These are phyloP conservation scores for Holacanthella duospinosa DNA, from an alignment of 2,888 invertebrate genomes.

Conservation along the genomic window DNA sequence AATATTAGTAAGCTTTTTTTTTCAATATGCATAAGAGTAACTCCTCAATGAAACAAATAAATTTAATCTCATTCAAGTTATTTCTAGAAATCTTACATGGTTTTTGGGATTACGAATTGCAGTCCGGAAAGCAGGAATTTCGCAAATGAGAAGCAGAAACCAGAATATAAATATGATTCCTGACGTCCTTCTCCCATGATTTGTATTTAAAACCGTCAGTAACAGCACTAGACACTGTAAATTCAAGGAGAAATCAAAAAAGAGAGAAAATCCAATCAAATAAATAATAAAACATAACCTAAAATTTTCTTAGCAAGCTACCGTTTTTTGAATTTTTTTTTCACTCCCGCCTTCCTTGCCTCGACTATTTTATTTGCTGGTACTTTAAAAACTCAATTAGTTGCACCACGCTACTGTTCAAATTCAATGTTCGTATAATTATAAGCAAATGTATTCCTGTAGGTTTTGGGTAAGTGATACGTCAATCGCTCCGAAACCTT, in stretches of 20 bases:
- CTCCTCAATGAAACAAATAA: too few relatives aligned
- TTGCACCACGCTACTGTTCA: too few relatives aligned
- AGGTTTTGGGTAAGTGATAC: too few relatives aligned
- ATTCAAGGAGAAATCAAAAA: constrained; percentile 40
- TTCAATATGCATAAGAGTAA: background rate
- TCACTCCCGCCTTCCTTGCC: too few relatives aligned
- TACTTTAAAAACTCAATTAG: too few relatives aligned
- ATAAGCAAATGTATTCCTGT: too few relatives aligned
- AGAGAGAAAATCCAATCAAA: background rate
- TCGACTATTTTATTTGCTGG: too few relatives aligned
- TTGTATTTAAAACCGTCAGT: constrained; percentile 66
- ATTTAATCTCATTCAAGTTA: background rate
- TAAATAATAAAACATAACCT: background rate
- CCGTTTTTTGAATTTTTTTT: too few relatives aligned
- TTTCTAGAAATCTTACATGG: constrained; percentile 6
- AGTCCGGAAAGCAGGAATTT: constrained; percentile 62
- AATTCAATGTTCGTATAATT: too few relatives aligned
- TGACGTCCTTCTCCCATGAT: constrained; percentile 78
- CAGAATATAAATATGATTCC: constrained; percentile 86
- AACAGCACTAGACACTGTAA: constrained; percentile 60
- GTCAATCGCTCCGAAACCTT: too few relatives aligned
- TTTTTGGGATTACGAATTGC: constrained; percentile 28
- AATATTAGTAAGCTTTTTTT: background rate
- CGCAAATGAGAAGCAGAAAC: constrained; percentile 63
- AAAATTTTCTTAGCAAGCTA: too few relatives aligned